Percentiles rank a stretch among this genome's conserved stretches.
phyloP scores from a whole-genome alignment of 2,888 invertebrate genomes.

The Brenthis ino region DNA sequence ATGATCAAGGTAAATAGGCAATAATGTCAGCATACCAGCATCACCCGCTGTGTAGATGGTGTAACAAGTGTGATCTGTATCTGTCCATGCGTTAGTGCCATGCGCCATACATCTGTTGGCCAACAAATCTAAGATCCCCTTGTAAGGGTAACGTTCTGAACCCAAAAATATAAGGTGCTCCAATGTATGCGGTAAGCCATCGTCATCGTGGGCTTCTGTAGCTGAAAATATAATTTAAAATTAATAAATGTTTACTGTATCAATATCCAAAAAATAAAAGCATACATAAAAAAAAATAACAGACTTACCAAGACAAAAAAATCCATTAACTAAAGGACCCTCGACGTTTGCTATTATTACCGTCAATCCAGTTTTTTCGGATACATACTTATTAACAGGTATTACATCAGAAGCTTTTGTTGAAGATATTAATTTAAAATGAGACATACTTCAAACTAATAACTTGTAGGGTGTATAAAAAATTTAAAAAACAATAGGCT shows the following conservation, averaged over 20 bases:
- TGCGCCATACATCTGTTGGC: slow-evolving; percentile 95
- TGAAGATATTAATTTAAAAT: slow-evolving; percentile 81
- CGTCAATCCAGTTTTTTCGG: slow-evolving; percentile 89
- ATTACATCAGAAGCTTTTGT: slow-evolving; percentile 87
- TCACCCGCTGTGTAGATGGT: slow-evolving; percentile 92
- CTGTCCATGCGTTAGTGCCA: slow-evolving; percentile 96
- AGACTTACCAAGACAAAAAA: slow-evolving; percentile 90
- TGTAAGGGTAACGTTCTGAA: slow-evolving; percentile 93
- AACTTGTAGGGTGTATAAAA: not conserved
- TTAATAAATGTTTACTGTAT: not conserved
- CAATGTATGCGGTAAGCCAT: slow-evolving; percentile 95
- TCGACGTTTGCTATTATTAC: slow-evolving; percentile 93
- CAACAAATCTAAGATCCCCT: slow-evolving; percentile 92
- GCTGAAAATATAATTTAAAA: slow-evolving; percentile 75
- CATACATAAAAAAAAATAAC: too few species aligned
- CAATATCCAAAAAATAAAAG: not conserved
- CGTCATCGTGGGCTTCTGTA: slow-evolving; percentile 95
- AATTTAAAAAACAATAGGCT: slow-evolving; percentile 5
- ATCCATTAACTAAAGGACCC: slow-evolving; percentile 95
- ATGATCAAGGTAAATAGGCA: slow-evolving; percentile 96
- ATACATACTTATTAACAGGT: slow-evolving; percentile 91
- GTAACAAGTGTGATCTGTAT: slow-evolving; percentile 93
- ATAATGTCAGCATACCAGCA: slow-evolving; percentile 92
- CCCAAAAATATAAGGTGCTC: slow-evolving; percentile 96
- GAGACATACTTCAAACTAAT: slow-evolving; percentile 54